Evolutionary conservation across 1,140 invertebrate species (phyloP).

Genomic region (Cheumatopsyche charites): DNA sequence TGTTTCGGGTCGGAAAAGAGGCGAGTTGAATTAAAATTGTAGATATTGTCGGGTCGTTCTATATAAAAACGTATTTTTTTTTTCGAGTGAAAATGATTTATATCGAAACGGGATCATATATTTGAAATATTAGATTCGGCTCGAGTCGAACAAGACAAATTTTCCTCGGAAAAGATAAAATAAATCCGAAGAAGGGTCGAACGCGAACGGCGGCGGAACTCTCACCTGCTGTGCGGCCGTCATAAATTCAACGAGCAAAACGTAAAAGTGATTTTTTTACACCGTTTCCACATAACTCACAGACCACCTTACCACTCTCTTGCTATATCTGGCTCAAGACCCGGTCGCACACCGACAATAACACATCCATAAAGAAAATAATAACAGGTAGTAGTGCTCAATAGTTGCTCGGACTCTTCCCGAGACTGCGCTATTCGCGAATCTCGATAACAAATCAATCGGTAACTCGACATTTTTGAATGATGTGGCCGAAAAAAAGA

Average conservation of each 20-base stretch:
- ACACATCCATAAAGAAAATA: too few relatives aligned
- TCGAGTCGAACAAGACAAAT: neutral
- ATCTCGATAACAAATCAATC: constrained; percentile 32
- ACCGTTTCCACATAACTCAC: constrained; percentile 42
- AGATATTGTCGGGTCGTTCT: too few relatives aligned
- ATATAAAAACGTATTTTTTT: too few relatives aligned
- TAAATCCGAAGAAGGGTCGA: constrained; percentile 2
- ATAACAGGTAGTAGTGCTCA: constrained; percentile 28
- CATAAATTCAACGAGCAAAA: constrained; percentile 38
- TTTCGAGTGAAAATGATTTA: neutral
- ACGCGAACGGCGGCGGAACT: constrained; percentile 25
- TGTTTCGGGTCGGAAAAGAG: too few relatives aligned
- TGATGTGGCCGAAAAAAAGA: too few relatives aligned
- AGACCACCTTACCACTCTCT: constrained; percentile 26
- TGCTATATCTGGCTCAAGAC: constrained; percentile 24
- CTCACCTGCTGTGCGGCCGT: constrained; percentile 34
- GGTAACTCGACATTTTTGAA: too few relatives aligned
- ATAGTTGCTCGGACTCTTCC: constrained; percentile 25
- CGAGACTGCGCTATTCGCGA: constrained; percentile 18
- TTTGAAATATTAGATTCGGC: neutral
- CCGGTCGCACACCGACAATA: constrained; percentile 28
- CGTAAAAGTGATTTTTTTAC: constrained; percentile 43
- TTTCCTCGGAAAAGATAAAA: too few relatives aligned
- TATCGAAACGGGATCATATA: neutral
- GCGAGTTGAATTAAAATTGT: too few relatives aligned